Conservation (phyloP, 2,888 invertebrate genomes). For the Drosophila neutralis region DNA sequence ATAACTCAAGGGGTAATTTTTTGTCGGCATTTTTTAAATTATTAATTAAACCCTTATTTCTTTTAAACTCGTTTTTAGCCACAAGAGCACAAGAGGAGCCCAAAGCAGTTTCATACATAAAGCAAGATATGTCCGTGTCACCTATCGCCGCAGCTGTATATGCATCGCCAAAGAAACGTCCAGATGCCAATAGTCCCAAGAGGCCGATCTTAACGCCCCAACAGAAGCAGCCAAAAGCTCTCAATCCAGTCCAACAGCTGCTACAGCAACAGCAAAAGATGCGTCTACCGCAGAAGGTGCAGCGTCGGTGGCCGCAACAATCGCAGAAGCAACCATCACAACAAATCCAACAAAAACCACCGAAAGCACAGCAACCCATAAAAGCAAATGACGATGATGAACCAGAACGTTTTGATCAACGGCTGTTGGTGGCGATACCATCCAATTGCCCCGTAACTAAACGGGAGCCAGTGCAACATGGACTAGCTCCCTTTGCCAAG, state of each 20-base stretch:
- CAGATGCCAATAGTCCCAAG: conserved; percentile 11
- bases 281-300: conserved; percentile 34
- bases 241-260: conserved; percentile 13
- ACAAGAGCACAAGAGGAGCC: conserved; percentile 2
- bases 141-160: conserved; percentile 13
- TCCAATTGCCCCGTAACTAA: conserved; percentile 37
- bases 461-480: conserved; percentile 15
- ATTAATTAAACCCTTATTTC: not conserved
- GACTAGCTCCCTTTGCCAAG: conserved; percentile 68
- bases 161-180: conserved; percentile 13
- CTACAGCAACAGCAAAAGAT: conserved; percentile 28
- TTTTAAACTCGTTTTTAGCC: not conserved
- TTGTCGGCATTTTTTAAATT: not conserved
- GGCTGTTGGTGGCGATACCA: conserved; percentile 64
- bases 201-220: not conserved
- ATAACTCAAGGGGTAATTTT: not conserved
- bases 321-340: conserved; percentile 31
- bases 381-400: conserved; percentile 42
- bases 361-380: conserved; percentile 27
- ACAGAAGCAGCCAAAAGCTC: conserved; percentile 15
- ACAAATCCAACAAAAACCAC: conserved; percentile 39
- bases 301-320: conserved; percentile 13
- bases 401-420: conserved; percentile 65
- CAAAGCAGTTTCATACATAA: not conserved
- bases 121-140: conserved; percentile 13